Base-by-base conservation (phyloP, 2,113 vertebrate species). In the Nyctibius bracteatus region DNA sequence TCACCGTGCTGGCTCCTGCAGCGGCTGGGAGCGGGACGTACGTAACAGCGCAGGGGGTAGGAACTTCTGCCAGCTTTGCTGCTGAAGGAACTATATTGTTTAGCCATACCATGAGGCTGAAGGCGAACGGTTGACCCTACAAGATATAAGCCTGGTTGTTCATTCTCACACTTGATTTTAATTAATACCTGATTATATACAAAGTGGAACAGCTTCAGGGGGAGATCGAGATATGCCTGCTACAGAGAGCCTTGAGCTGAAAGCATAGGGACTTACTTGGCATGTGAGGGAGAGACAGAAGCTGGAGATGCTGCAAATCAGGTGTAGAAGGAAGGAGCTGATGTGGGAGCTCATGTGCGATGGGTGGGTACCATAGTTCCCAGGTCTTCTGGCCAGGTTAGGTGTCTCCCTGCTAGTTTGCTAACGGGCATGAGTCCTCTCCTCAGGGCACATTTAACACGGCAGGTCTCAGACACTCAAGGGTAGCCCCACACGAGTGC, bases 21-120 rank as follows among this genome's bases (percentile, higher is more conserved):
- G 44, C 0, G 0, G 21, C 7, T 1, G 4, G 47, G 41, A 75
- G 35, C 2, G 0, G 62, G 68, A 46, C 1, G 1, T 1, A 33
- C 35, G 46, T 55, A 44, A 51, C 19, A 37, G 46, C 0, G 2
- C 3, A 5, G 41, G 0, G 0, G 47, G 46, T 28, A 37, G 62
- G 35, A 67, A 49, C 35, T 14, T 14, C 35, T 28, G 63, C 46
- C 1, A 1, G 23, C 43, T n/a, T 67, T 58, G 62, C 43, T 49
- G 28, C 72, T 77, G 73, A 41, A 65, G 62, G 30, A 88, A 21
- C 14, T 0, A 0, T 30, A 18, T 22, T 28, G 24, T 25, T 58
- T 51, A 67, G 15, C 80, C n/a, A 21, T 25, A 74, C 62, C 6
- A 7, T 1, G 7, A 59, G 39, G 54, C 59, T 59, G 58, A 78